A percentile compares a stretch with the other conserved stretches of the same genome.
phyloP scores from a whole-genome alignment of 2,888 invertebrate species.

The Oegoconia quadripuncta region DNA sequence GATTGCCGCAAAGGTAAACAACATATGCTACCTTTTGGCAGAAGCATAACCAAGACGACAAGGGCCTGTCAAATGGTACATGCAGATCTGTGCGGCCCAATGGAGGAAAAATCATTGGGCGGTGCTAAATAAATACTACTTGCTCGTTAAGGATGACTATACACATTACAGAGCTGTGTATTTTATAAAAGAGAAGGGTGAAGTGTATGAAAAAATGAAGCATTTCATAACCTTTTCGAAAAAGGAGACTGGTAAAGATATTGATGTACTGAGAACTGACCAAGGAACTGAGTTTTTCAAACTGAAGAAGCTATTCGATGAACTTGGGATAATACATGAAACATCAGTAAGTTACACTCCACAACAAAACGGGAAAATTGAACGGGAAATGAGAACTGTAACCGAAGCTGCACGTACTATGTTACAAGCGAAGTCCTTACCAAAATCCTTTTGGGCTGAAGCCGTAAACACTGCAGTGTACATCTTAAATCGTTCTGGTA shows the following conservation, averaged over 20 bases:
- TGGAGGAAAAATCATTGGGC: constrained; percentile 4
- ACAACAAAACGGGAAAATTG: constrained; percentile 9
- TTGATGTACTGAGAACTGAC: neutral
- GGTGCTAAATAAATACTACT: constrained; percentile 2
- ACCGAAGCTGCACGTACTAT: no score
- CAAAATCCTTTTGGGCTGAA: constrained; percentile 10
- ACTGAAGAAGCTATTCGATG: neutral
- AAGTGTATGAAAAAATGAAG: neutral
- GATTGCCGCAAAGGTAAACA: constrained; percentile 12
- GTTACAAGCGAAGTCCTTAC: neutral
- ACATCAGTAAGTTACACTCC: constrained; percentile 6
- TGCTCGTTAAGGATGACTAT: constrained; percentile 9
- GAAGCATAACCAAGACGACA: neutral
- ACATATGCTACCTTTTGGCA: neutral
- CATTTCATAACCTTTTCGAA: constrained; percentile 2
- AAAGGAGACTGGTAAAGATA: constrained; percentile 2
- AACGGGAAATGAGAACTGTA: constrained; percentile 8
- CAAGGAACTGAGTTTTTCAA: constrained; percentile 2
- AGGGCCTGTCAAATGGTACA: neutral
- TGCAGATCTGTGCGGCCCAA: neutral
- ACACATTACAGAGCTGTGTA: constrained; percentile 9
- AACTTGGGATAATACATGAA: constrained; percentile 7
- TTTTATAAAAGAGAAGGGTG: constrained; percentile 3
- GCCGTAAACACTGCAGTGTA: constrained; percentile 3
- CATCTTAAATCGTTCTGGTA: neutral